Base-by-base conservation (phyloP, 2,888 invertebrate species). In the Dolichomitus sp. region DNA sequence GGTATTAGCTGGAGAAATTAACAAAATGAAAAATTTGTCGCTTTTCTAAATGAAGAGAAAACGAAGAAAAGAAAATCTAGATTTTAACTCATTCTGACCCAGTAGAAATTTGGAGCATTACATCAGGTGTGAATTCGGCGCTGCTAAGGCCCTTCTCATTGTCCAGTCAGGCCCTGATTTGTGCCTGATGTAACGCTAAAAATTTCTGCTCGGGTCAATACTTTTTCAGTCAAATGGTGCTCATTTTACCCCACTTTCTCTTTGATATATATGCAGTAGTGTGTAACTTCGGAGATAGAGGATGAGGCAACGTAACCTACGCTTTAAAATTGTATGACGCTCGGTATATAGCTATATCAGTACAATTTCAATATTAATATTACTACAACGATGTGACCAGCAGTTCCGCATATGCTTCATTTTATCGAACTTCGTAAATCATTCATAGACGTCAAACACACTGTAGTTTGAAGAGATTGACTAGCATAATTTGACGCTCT, bases 381-480 rank as follows among this genome's bases (percentile, higher is more conserved):
- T 72, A 50, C 59, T 54, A 40, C 14, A 68, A 14, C 66, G 23
- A 17, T 52, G 23, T 30, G 61, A 54, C 66, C 23, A n/a, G n/a
- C 50, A 61, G n/a, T 54, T 61, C 50, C 72, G 66, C 65, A 66
- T 81, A 45, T 42, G 33, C 14, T 78, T 42, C 30, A 30, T 70
- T 45, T 74, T 74, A 78, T 82, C 78, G 65, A 50, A 48, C n/a
- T 70, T 48, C 33, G 63, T 75, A 37, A 82, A 79, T 82, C 57
- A 82, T 82, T 70, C 40, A 78, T 70, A 45, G 61, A 70, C 50
- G 76, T 75, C 70, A 52, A 33, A 80, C 70, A 75, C 33, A 78
- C 45, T 50, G 66, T 9, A 37, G 17, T 40, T 54, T 17, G 2
- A 40, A 72, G 50, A 23, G 50, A 74, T n/a, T 61, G 37, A 68